phyloP scores from a whole-genome alignment of 2,797 vertebrate genomes.

The Oreochromis mossambicus region DNA sequence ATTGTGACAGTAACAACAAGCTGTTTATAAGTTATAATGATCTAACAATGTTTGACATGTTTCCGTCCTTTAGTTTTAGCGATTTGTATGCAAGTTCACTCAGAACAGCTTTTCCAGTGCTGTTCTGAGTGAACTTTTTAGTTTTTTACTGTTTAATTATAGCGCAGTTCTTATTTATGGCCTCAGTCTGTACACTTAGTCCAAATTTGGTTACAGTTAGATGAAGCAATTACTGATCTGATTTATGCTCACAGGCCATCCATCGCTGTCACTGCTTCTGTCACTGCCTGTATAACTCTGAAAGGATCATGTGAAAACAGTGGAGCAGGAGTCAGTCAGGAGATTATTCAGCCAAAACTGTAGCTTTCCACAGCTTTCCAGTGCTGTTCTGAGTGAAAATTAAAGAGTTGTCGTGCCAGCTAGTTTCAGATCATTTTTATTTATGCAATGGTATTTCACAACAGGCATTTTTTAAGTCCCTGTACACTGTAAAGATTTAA shows the following conservation, averaged over 20 bases:
- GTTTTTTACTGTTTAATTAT: background rate
- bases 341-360: background rate
- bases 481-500: background rate
- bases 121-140: accelerated
- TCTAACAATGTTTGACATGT: background rate
- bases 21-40: background rate
- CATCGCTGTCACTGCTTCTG: background rate
- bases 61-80: accelerated
- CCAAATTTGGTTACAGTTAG: background rate
- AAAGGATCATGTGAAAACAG: background rate
- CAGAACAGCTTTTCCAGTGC: too few relatives aligned
- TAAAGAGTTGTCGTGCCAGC: background rate
- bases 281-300: background rate
- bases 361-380: background rate
- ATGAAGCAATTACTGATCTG: background rate
- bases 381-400: background rate
- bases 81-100: background rate
- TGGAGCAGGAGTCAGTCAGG: background rate
- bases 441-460: background rate
- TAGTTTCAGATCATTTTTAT: background rate
- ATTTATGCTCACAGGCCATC: background rate
- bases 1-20: background rate
- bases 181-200: background rate
- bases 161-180: background rate
- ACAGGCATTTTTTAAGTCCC: background rate